Conservation (phyloP, 2,797 vertebrate species). For the Pipistrellus pipistrellus region DNA sequence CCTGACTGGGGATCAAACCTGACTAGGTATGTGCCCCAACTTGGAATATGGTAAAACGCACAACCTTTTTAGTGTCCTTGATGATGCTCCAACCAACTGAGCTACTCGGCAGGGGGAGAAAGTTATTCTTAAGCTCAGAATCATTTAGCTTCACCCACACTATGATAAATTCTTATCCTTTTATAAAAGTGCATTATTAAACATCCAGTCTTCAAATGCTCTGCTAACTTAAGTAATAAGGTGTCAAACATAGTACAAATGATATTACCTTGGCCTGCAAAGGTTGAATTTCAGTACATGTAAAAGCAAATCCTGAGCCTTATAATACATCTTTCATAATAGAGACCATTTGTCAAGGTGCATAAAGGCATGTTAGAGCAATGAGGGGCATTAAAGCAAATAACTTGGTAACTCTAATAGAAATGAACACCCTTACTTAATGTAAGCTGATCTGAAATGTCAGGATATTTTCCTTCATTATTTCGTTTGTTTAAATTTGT, state of each 20-base stretch:
- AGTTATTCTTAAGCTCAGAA: slow-evolving; percentile 45
- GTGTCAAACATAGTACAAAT: slow-evolving; percentile 61
- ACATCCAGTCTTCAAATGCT: slow-evolving; percentile 66
- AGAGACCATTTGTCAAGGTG: slow-evolving; percentile 74
- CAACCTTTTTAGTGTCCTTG: not conserved
- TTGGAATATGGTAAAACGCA: not conserved
- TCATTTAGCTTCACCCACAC: not conserved
- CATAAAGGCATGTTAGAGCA: slow-evolving; percentile 66
- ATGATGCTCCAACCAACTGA: not conserved
- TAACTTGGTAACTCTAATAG: slow-evolving; percentile 64
- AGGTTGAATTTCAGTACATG: slow-evolving; percentile 75
- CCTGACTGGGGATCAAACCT: not conserved
- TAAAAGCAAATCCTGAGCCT: slow-evolving; percentile 58
- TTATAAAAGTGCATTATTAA: slow-evolving; percentile 65
- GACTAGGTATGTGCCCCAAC: not conserved
- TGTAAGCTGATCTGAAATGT: slow-evolving; percentile 31
- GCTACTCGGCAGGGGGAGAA: not conserved
- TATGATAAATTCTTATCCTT: slow-evolving; percentile 56
- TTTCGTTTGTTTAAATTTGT: slow-evolving; percentile 21
- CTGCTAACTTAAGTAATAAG: slow-evolving; percentile 67
- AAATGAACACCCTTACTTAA: slow-evolving; percentile 24
- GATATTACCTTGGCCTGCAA: slow-evolving; percentile 64
- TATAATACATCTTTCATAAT: slow-evolving; percentile 76
- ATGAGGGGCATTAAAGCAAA: slow-evolving; percentile 64
- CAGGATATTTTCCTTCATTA: slow-evolving; percentile 44